Percentiles rank a stretch among this genome's conserved stretches.
These are phyloP conservation scores for Anguilla rostrata DNA, from an alignment of 2,113 vertebrate genomes.

Conservation along the genomic window DNA sequence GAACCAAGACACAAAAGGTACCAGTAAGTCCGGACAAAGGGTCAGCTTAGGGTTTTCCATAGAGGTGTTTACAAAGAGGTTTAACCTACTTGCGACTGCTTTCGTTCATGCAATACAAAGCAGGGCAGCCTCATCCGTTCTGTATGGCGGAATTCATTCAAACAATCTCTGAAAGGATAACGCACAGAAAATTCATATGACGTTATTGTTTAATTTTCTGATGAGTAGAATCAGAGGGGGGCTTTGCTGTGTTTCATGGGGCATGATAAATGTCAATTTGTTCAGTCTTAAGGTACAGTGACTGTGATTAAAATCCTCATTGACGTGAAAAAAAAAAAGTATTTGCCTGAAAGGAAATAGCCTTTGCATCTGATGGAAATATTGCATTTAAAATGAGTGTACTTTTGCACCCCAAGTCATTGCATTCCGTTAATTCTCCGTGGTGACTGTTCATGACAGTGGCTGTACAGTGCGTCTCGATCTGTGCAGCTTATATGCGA, in stretches of 20 bases:
- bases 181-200: background rate
- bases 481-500: background rate
- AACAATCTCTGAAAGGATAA: background rate
- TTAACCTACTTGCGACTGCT: slow-evolving; percentile 61
- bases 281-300: background rate
- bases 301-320: background rate
- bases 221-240: background rate
- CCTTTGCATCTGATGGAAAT: background rate
- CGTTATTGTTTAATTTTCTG: background rate
- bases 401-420: background rate
- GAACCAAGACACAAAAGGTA: slow-evolving; percentile 98
- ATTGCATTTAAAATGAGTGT: background rate
- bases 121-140: background rate
- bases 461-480: background rate
- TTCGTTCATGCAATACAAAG: slow-evolving; percentile 55
- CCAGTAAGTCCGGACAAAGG: slow-evolving; percentile 65
- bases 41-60: slow-evolving; percentile 72
- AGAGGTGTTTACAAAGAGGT: slow-evolving; percentile 64
- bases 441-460: background rate
- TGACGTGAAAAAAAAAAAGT: background rate
- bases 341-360: background rate
- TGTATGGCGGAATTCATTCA: background rate
- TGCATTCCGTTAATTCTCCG: background rate
- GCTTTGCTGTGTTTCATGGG: background rate
- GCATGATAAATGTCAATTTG: background rate